Base-by-base conservation (phyloP, 2,888 invertebrate genomes). In the Chrysomela aeneicollis region DNA sequence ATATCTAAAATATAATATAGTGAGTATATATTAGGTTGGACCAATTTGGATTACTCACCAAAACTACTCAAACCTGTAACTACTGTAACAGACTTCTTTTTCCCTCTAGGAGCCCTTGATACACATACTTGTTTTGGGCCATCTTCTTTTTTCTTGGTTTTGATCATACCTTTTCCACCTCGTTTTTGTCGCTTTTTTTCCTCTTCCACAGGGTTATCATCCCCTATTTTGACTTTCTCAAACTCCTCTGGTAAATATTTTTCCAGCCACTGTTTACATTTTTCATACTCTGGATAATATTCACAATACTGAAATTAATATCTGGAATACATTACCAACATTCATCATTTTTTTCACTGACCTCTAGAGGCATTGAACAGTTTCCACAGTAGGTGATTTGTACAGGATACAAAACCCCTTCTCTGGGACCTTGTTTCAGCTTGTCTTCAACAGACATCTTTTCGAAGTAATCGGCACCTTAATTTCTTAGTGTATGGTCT, bases 41-140 rank as follows among this genome's bases (percentile, higher is more conserved):
- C 15, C 22, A 0, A 15, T n/a, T n/a, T n/a, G n/a, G 2, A 26
- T 9, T 32, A 5, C 57, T 78, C 84, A 95, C 97, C 97, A 85
- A 95, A 98, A 72, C 95, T 94, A 79, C 92, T 94, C 50, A 99
- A 85, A 37, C 99, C 99, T 49, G 95, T 95, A 0, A 99, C 94
- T 12, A 99, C 95, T 2, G 99, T 99, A 1, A 98, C 97, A 47
- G 94, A 96, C 88, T 98, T 98, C 90, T 98, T 98, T 82, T 99
- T 99, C 67, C 98, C 98, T 74, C 99, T 88, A 18, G 97, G 96
- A 69, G 95, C 93, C 78, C 95, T 87, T 0, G 94, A 95, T 2
- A 96, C 88, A 78, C 90, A 90, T 50, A 95, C 90, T 81, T 92
- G 88, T 80, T 93, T 94, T 10, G 94, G 94, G 10, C 91, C 92